Base-by-base conservation (phyloP, 2,888 invertebrate species). In the Drosophila picticornis region DNA sequence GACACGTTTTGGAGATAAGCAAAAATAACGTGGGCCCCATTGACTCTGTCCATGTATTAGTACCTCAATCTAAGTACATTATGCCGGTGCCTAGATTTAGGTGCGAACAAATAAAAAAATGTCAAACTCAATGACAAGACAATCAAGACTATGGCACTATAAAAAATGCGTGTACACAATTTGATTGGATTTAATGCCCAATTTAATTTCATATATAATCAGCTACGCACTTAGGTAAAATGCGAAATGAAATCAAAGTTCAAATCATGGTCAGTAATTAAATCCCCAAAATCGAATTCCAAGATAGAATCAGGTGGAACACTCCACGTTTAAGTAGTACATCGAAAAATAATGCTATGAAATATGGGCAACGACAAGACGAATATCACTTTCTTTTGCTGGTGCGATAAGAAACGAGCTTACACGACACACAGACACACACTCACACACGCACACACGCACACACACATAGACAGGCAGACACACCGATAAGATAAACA, bases 351-450 rank as follows among this genome's bases (percentile, higher is more conserved):
- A 46, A 46, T 46, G 16, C 16, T 16, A 25, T 16, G 22, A 46
- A 22, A 16, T 16, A 16, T 46, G 46, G 25, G 2, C 25, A 22
- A 38, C 29, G 10, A 61, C 32, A 52, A 32, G 25, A 34, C 55
- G 59, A 72, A 77, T 75, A 84, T 85, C 88, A 81, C 79, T 79
- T 77, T 82, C 83, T 75, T 83, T 73, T 58, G 51, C 50, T 66
- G 46, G 38, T 29, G 31, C 59, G 86, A 83, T 80, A 88, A 83
- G 74, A 68, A 72, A 68, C 68, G 34, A 59, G 56, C 34, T 50
- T 36, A 64, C 71, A 55, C 51, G 29, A 68, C 53, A 22, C 48
- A 40, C 36, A 57, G 51, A 38, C 2, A 32, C 34, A 55, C 9
- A 27, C 60, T 22, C 29, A 38, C 27, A 57, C 36, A 36, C 59